phyloP scores from a whole-genome alignment of 2,113 vertebrate genomes.

The Colaptes auratus region DNA sequence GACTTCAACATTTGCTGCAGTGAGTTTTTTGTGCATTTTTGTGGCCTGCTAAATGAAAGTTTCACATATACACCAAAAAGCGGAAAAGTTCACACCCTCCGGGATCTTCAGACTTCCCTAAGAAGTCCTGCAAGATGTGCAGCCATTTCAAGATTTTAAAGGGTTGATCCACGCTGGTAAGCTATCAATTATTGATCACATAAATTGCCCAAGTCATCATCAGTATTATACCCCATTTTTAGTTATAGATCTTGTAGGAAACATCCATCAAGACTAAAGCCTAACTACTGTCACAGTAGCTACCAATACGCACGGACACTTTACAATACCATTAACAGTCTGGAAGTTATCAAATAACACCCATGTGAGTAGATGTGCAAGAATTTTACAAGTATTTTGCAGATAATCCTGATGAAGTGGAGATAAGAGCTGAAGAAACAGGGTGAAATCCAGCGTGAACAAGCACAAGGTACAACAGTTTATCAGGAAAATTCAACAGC shows the following conservation, averaged over 20 bases:
- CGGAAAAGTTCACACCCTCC: neutral
- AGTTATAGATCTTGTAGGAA: neutral
- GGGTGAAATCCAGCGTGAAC: neutral
- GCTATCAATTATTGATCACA: neutral
- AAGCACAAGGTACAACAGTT: neutral
- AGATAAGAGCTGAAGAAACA: neutral
- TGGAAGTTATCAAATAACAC: neutral
- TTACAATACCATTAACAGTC: neutral
- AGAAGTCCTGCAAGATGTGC: neutral
- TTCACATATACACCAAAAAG: neutral
- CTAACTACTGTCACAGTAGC: neutral
- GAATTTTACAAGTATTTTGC: neutral
- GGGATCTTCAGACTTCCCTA: neutral
- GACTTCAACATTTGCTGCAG: neutral
- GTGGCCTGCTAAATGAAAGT: neutral
- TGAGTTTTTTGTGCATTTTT: neutral
- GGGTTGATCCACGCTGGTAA: neutral
- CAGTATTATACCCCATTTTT: neutral
- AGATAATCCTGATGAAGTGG: neutral
- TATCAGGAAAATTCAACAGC: neutral
- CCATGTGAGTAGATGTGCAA: neutral
- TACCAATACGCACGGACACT: neutral
- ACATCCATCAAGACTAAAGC: neutral
- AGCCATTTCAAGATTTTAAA: neutral
- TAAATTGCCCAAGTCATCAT: neutral